phyloP scores from a whole-genome alignment of 2,113 vertebrate genomes.

The Megatriorchis doriae region DNA sequence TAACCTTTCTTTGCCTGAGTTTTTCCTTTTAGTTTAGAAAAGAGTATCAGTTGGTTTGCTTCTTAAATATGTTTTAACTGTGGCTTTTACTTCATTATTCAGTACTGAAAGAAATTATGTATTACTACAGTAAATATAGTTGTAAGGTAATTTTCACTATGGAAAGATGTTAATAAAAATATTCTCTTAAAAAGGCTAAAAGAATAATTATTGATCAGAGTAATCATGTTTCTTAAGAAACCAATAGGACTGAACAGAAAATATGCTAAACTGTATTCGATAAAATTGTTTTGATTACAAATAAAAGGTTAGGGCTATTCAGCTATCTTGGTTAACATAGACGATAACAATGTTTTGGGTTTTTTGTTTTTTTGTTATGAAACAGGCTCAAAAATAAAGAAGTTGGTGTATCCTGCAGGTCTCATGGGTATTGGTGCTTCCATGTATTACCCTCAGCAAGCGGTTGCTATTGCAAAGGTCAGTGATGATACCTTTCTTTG shows the following conservation, averaged over 20 bases:
- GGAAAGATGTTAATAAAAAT: not conserved
- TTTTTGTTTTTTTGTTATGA: not conserved
- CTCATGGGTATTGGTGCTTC: conserved; percentile 87
- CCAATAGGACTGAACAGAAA: not conserved
- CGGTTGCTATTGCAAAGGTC: conserved; percentile 81
- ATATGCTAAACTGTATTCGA: not conserved
- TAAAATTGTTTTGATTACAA: not conserved
- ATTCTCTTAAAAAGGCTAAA: not conserved
- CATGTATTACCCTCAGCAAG: conserved; percentile 91
- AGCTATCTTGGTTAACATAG: not conserved
- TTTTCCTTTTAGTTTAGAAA: not conserved
- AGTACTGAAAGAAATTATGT: not conserved
- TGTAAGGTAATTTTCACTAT: not conserved
- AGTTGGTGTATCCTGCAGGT: conserved; percentile 80
- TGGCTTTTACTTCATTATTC: not conserved
- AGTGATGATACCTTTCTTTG: conserved; percentile 31
- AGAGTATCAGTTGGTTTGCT: not conserved
- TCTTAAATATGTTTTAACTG: not conserved
- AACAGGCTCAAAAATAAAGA: conserved; percentile 88
- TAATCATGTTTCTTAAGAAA: not conserved
- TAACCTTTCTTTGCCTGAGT: not conserved
- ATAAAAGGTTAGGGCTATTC: not conserved
- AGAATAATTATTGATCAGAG: not conserved
- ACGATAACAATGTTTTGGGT: not conserved
- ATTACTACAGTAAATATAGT: not conserved